Evolutionary conservation across 2,797 vertebrate species (phyloP), one percentile per base, ranked within the genome.

Genomic region (Helostoma temminkii): DNA sequence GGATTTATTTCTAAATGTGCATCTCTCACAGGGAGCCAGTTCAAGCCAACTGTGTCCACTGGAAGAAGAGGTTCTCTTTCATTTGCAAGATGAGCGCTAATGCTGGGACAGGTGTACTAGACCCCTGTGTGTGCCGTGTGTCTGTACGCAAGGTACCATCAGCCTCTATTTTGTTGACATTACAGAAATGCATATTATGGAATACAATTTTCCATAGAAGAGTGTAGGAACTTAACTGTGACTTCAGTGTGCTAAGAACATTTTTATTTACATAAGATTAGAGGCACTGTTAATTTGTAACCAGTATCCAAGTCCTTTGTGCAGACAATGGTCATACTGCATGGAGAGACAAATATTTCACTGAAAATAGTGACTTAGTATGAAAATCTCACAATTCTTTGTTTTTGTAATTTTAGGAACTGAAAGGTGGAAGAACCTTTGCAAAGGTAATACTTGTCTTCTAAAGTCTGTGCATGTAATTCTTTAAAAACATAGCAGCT

Each of bases 81-180:
- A 89, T 95, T 80, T 98, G 96, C 87, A 99, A 98, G 85, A 98
- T 98, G 95, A 98, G 95, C 11, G 97, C 96, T 66, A 97, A 92
- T 28, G 94, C 96, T 12, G 87, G 93, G 41, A 97, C 96, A 0
- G 98, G 98, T 58, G 82, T 98, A 59, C 92, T 99, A 6, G 97
- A 98, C 66, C 94, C 96, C 1, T 97, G 97, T 81, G 50, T 97
- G 85, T 99, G 95, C 89, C 91, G 98, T 43, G 96, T 99, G 39
- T 99, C 98, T 68, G 96, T 99, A 52, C 92, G 98, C 28, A 99
- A 99, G 96, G 98, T 96, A 94, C 14, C 15, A 9, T 34, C n/a
- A 48, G 46, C 24, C 18, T 58, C 30, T 78, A 3, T 52, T 73
- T 74, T 63, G 50, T 58, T 58, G 9, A 47, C 24, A 52, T 4